Evolutionary conservation across 37 sponge, comb jelly and placozoan species (phyloP).

Genomic region (Hexactinellida sp.): DNA sequence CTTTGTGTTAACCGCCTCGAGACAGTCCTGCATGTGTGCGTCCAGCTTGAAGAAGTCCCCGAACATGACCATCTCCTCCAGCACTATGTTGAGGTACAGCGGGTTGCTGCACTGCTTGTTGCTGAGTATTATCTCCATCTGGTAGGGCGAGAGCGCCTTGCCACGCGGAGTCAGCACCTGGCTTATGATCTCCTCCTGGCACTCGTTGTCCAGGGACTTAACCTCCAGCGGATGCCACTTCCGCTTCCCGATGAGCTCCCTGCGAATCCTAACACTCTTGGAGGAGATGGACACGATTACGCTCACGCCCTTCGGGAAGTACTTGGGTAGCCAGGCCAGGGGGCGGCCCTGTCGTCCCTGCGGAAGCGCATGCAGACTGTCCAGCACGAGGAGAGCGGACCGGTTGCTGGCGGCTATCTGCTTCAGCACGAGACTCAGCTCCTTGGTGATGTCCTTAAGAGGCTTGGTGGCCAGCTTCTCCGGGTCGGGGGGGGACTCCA

Average conservation of each 20-base stretch:
- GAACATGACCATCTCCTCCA: slow-evolving; percentile 14
- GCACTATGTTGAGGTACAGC: slow-evolving; percentile 12
- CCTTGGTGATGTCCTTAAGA: background rate
- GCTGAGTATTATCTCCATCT: slow-evolving; percentile 5
- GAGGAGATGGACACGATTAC: background rate
- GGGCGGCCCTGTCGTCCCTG: background rate
- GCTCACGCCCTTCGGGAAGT: background rate
- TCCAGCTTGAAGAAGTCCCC: slow-evolving; percentile 15
- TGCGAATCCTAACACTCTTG: background rate
- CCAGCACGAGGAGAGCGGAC: background rate
- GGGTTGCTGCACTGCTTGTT: slow-evolving; percentile 12
- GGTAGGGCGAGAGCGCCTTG: slow-evolving; percentile 6
- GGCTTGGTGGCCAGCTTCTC: background rate
- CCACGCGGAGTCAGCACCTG: background rate
- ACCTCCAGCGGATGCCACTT: background rate
- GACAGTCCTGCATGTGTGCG: background rate
- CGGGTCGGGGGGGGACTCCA: background rate
- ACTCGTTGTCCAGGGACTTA: background rate
- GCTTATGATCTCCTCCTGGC: background rate
- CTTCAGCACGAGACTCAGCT: background rate
- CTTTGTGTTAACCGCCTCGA: background rate
- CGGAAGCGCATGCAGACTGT: background rate
- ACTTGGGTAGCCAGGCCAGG: background rate
- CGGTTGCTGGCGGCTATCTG: background rate
- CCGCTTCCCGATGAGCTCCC: background rate